Percentiles rank a stretch among this genome's conserved stretches.
phyloP scores from a whole-genome alignment of 1,140 invertebrate species.

The Drosophila miranda region DNA sequence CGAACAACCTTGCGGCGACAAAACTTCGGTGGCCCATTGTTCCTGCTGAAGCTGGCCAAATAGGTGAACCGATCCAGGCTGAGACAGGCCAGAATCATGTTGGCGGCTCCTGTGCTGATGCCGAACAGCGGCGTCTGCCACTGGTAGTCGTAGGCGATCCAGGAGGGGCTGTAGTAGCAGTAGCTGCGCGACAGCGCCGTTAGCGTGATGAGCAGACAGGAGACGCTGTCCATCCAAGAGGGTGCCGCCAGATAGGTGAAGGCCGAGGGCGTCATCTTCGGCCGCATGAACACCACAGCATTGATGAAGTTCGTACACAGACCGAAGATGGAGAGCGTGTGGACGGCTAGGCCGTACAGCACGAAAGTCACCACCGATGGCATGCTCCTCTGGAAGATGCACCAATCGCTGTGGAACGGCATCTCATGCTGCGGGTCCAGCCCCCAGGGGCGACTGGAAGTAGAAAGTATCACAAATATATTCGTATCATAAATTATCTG shows the following conservation, averaged over 20 bases:
- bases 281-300: slow-evolving; percentile 75
- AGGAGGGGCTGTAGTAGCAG: slow-evolving; percentile 56
- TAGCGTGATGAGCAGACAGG: slow-evolving; percentile 72
- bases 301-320: slow-evolving; percentile 79
- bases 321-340: slow-evolving; percentile 63
- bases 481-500: too few relatives aligned
- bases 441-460: slow-evolving; percentile 11
- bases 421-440: slow-evolving; percentile 5
- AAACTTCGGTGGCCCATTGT: slow-evolving; percentile 58
- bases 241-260: slow-evolving; percentile 73
- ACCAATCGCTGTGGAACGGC: slow-evolving; percentile 29
- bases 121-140: slow-evolving; percentile 77
- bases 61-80: slow-evolving; percentile 74
- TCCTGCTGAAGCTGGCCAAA: slow-evolving; percentile 37
- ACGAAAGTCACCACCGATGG: slow-evolving; percentile 50
- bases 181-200: slow-evolving; percentile 70
- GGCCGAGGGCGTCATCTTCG: slow-evolving; percentile 79
- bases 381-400: slow-evolving; percentile 51
- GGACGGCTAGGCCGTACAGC: slow-evolving; percentile 68
- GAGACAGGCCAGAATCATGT: slow-evolving; percentile 69
- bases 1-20: slow-evolving; percentile 72
- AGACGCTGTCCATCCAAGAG: slow-evolving; percentile 69
- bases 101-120: slow-evolving; percentile 75
- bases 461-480: too few relatives aligned
- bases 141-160: slow-evolving; percentile 69